Evolutionary conservation across 2,797 vertebrate genomes (phyloP).

Genomic region (Enoplosus armatus): DNA sequence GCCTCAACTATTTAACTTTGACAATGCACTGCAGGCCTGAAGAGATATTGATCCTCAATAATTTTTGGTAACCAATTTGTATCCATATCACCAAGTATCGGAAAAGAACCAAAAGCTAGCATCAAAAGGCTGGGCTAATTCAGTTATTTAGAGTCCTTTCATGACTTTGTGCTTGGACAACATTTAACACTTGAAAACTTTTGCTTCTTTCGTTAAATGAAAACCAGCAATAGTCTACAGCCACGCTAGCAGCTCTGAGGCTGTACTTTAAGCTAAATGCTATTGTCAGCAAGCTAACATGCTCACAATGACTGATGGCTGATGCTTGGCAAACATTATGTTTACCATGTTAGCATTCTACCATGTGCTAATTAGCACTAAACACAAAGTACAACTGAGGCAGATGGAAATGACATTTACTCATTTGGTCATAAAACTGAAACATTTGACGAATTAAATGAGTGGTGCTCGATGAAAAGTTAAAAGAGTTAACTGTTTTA

Average conservation of each 20-base stretch:
- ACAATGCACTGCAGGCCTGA: not conserved
- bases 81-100: not conserved
- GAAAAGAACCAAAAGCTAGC: not conserved
- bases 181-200: not conserved
- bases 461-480: not conserved
- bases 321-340: not conserved
- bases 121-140: not conserved
- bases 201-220: not conserved
- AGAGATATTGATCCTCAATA: not conserved
- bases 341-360: not conserved
- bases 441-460: not conserved
- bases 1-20: not conserved
- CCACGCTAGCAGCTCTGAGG: not conserved
- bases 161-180: not conserved
- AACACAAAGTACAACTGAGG: not conserved
- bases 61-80: not conserved
- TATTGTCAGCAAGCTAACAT: not conserved
- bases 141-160: not conserved
- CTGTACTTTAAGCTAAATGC: not conserved
- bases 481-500: no score
- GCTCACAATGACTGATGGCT: not conserved
- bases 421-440: not conserved
- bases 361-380: not conserved
- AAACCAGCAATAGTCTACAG: not conserved
- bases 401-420: not conserved